Evolutionary conservation across 2,797 vertebrate genomes (phyloP).

Genomic region (Artibeus jamaicensis): DNA sequence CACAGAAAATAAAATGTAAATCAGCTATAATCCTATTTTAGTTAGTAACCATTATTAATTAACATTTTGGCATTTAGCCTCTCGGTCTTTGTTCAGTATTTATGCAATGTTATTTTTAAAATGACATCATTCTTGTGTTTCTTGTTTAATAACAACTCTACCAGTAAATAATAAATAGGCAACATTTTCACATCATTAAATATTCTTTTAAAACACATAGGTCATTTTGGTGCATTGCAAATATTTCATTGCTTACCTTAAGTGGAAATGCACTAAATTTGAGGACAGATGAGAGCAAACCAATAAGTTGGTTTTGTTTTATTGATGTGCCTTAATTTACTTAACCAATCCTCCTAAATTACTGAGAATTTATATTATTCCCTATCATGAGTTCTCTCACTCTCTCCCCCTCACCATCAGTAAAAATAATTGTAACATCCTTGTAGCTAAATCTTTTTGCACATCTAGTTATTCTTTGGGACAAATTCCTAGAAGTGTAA

Average conservation of each 20-base stretch:
- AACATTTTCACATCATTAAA: neutral
- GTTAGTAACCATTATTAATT: neutral
- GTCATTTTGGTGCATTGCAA: neutral
- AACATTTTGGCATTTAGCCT: neutral
- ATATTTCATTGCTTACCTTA: neutral
- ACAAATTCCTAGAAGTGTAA: neutral
- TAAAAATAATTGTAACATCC: neutral
- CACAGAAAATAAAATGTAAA: neutral
- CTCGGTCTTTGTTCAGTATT: slow-evolving; percentile 7
- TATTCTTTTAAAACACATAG: neutral
- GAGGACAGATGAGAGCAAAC: neutral
- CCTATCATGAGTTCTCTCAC: neutral
- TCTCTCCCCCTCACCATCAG: neutral
- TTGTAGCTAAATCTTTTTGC: neutral
- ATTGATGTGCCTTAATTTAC: neutral
- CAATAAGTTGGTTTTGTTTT: neutral
- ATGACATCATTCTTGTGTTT: neutral
- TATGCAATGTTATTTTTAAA: neutral
- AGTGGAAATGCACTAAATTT: neutral
- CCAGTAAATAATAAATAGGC: neutral
- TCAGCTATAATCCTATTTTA: neutral
- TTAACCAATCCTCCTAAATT: neutral
- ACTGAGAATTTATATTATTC: neutral
- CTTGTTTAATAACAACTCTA: slow-evolving; percentile 9
- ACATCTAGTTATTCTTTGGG: slow-evolving; percentile 3